Evolutionary conservation across 2,797 vertebrate genomes (phyloP).

Genomic region (Otolemur crassicaudatus): DNA sequence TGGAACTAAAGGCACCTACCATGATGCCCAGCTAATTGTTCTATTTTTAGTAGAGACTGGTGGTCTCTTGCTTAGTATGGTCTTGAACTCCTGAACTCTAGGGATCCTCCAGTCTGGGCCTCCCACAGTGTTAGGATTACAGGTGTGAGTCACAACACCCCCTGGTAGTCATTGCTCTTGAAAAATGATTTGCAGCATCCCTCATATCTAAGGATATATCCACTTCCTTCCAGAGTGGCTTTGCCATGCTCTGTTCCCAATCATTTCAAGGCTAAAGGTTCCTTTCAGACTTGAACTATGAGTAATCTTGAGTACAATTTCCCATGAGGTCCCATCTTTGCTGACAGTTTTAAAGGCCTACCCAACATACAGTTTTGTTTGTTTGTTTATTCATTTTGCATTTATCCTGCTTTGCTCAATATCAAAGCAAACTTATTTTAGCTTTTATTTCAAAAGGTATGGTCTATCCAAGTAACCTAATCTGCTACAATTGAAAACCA

Average conservation of each 20-base stretch:
- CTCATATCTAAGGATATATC: background rate
- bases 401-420: background rate
- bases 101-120: too few relatives aligned
- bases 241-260: background rate
- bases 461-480: background rate
- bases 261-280: background rate
- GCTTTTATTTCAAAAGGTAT: background rate
- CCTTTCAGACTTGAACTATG: background rate
- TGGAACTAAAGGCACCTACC: too few relatives aligned
- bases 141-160: background rate
- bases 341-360: background rate
- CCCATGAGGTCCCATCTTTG: background rate
- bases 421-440: background rate
- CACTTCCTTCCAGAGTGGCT: background rate
- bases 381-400: background rate
- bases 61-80: too few relatives aligned
- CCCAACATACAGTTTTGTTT: background rate
- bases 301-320: background rate
- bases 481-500: background rate
- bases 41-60: too few relatives aligned
- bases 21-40: too few relatives aligned
- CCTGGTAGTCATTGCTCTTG: background rate
- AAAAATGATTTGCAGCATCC: background rate
- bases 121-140: too few relatives aligned
- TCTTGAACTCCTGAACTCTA: too few relatives aligned